Base-by-base conservation (phyloP, 2,797 vertebrate species). In the Sebastes jordani region DNA sequence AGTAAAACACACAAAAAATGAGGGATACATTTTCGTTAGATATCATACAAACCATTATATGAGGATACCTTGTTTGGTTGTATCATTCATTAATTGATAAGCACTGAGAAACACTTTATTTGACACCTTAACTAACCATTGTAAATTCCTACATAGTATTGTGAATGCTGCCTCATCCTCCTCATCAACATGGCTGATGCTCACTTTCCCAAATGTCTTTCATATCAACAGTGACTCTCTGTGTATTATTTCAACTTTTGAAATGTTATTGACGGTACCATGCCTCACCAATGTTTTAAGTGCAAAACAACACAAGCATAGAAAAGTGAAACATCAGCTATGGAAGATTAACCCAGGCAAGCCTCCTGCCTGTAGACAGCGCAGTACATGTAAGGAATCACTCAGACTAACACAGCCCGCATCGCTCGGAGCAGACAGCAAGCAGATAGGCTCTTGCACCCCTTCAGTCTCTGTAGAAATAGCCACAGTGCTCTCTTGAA, bases 391-490 rank as follows among this genome's bases (percentile, higher is more conserved):
- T 80, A 74, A 77, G 78, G 75, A 80, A 80, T 88, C 86, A 76
- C 71, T 86, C 82, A 76, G 38, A 70, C 80, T 76, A 85, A 74
- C 74, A 80, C 78, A 78, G 66, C 80, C 68, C 76, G 70, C 83
- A 77, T 87, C 61, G 46, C 74, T 83, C 38, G 65, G 67, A 69
- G 75, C 70, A 85, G 86, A 90, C 88, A 91, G 75, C 58, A 18
- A 89, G 76, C 67, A 87, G 80, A 88, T 82, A 91, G 84, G 54
- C 85, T 88, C 61, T 59, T 56, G 46, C 72, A 52, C 79, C 58
- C 64, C 25, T 86, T 84, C 74, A 61, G 78, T 76, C 55, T 88
- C 74, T 71, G 87, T 22, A 79, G 88, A 88, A 86, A 90, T 76
- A 85, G 76, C 76, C 83, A 74, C 59, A 55, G 76, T 67, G 54